Base-by-base conservation (phyloP, 2,113 vertebrate genomes). In the Petrocephalus microphthalmus region DNA sequence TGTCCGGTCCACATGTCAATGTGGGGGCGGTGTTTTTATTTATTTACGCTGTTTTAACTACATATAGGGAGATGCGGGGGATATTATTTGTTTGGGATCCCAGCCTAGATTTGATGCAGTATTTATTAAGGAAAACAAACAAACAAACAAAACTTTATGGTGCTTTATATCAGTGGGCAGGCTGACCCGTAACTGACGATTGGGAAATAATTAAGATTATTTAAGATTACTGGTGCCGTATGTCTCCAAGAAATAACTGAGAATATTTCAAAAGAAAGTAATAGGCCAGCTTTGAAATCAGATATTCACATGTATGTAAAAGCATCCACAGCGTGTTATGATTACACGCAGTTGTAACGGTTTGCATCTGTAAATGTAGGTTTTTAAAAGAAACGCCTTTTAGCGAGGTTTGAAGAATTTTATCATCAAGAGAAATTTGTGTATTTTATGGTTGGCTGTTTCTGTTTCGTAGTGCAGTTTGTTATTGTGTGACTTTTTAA, bases 1-100 rank as follows among this genome's bases (percentile, higher is more conserved):
- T 87, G 86, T 84, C 86, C 86, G 85, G 86, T 78, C 54, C 85
- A 60, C 85, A 42, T 86, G 85, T 86, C 85, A 60, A 6, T 4
- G 51, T 85, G 84, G 84, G 84, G 84, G 84, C 29, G 84, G n/a
- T 85, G 13, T 85, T 67, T 85, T 53, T 84, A 11, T 84, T 84
- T 45, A 33, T 8, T 20, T 57, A 71, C 20, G 5, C 8, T 49
- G 11, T 42, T 81, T 25, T 67, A 29, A 29, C 25, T 67, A 67
- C 10, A 67, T 29, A 67, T 67, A 67, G n/a, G 8, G 1, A 29
- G 10, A 13, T 67, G 25, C 25, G 3, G 60, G 13, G 60, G 25
- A n/a, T 11, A 4, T 67, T 29, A 67, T 67, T 67, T 67, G n/a
- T 67, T 67, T 67, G 3, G 10, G n/a, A 10, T 29, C 10, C 1